phyloP scores from a whole-genome alignment of 2,888 invertebrate genomes.

The Clostera curtula region DNA sequence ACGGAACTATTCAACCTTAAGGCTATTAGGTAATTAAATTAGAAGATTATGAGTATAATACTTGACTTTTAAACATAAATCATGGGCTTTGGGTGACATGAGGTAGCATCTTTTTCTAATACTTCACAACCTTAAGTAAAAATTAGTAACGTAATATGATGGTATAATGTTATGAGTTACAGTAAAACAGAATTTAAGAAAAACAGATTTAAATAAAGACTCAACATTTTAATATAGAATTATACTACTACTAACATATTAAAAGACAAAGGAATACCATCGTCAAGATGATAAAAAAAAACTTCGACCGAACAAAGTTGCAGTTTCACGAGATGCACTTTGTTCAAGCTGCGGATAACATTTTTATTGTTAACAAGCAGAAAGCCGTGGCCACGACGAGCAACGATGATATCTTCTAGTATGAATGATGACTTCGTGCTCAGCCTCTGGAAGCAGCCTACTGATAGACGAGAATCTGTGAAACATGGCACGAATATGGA shows the following conservation, averaged over 20 bases:
- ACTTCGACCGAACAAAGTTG: constrained; percentile 27
- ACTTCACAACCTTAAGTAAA: too few species aligned
- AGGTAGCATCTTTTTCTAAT: too few species aligned
- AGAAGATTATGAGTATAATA: constrained; percentile 25
- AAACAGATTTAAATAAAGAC: too few species aligned
- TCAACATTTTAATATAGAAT: too few species aligned
- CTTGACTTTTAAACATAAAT: not conserved
- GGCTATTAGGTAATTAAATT: constrained; percentile 41
- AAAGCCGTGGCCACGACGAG: constrained; percentile 60
- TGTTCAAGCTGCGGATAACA: constrained; percentile 64
- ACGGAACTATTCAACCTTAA: constrained; percentile 34
- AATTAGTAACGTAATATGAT: too few species aligned
- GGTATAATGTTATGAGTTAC: too few species aligned
- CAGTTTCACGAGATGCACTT: constrained; percentile 60
- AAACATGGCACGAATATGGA: constrained; percentile 68
- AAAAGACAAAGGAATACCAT: constrained; percentile 19
- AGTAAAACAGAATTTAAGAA: too few species aligned
- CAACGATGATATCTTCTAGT: constrained; percentile 70
- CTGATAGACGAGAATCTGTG: constrained; percentile 49
- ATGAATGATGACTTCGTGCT: constrained; percentile 75
- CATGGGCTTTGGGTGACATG: constrained; percentile 1
- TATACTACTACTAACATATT: too few species aligned
- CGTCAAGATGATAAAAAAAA: constrained; percentile 27
- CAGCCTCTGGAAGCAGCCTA: constrained; percentile 58
- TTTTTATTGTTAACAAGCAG: constrained; percentile 74